phyloP scores from a whole-genome alignment of 2,888 invertebrate genomes.

The Heliconius hortense region DNA sequence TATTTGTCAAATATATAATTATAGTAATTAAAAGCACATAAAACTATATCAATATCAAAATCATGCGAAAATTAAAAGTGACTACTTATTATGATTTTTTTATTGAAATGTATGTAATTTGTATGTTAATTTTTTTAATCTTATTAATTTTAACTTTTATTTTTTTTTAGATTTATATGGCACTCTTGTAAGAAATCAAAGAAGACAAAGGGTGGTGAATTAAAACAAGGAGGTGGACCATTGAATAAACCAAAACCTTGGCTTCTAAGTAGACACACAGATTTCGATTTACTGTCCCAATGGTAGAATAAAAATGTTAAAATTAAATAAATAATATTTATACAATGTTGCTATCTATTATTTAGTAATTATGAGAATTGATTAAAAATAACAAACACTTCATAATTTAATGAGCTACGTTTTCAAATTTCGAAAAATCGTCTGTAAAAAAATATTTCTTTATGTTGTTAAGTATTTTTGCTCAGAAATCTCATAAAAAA shows the following conservation, averaged over 20 bases:
- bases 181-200: slow-evolving; percentile 69
- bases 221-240: slow-evolving; percentile 66
- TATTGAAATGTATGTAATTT: background rate
- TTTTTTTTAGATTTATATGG: slow-evolving; percentile 69
- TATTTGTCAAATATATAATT: too few species aligned
- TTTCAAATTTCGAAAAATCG: background rate
- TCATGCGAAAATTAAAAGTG: too few species aligned
- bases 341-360: background rate
- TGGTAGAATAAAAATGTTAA: slow-evolving; percentile 55
- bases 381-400: background rate
- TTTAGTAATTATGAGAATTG: background rate
- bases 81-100: too few species aligned
- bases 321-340: slow-evolving; percentile 13
- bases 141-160: slow-evolving; percentile 24
- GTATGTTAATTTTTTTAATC: background rate
- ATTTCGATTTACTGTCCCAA: slow-evolving; percentile 73
- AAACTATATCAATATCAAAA: too few species aligned
- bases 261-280: slow-evolving; percentile 72
- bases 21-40: too few species aligned
- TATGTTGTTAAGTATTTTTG: too few species aligned
- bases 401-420: too few species aligned
- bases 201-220: slow-evolving; percentile 49
- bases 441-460: too few species aligned
- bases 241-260: slow-evolving; percentile 73
- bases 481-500: too few species aligned